Evolutionary conservation across 2,888 invertebrate species (phyloP), one percentile per base, ranked within the genome.

Genomic region (Lithophane socia): DNA sequence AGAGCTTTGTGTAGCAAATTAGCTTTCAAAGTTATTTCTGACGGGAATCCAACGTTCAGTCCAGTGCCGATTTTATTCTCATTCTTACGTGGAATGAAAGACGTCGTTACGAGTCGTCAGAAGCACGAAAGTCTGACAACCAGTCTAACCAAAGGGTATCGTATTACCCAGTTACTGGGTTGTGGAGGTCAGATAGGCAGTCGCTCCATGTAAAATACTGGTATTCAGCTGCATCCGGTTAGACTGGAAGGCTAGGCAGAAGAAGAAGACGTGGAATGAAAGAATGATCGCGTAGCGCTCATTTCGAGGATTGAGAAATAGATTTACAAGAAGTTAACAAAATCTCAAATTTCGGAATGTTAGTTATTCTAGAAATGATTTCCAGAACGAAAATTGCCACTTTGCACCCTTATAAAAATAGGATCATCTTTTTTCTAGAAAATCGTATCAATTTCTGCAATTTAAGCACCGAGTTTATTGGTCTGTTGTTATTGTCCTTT

Each of bases 1-100:
- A 74, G 68, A 74, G 71, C 67, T 84, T 82, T 77, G 65, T 76
- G 71, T 67, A 44, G 5, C 52, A 60, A 77, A 78, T 69, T 29
- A 60, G 71, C 54, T 58, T 73, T 69, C 24, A 54, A 67, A 52
- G 44, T 47, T 77, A 74, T 72, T 68, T 65, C 12, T 42, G 63
- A 60, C 7, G 37, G 37, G 37, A 69, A 56, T 63, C 47, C 9
- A 64, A 21, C 37, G 18, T 52, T 2, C 52, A 49, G 18, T 52
- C 3, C 52, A 67, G 9, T 37, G 13, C n/a, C 0, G 24, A 61
- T 18, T 77, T 77, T 64, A 71, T 83, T 71, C 60, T 0, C 49
- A 61, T 66, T 13, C 10, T 54, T n/a, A 54, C n/a, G 52, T 52
- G 24, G n/a, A 60, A 65, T 64, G 21, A 54, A 54, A 8, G 29